A percentile compares a stretch with the other conserved stretches of the same genome.
Evolutionary conservation across 35 echinoderm and acorn worm species (phyloP).

Genomic region (Apostichopus japonicus): DNA sequence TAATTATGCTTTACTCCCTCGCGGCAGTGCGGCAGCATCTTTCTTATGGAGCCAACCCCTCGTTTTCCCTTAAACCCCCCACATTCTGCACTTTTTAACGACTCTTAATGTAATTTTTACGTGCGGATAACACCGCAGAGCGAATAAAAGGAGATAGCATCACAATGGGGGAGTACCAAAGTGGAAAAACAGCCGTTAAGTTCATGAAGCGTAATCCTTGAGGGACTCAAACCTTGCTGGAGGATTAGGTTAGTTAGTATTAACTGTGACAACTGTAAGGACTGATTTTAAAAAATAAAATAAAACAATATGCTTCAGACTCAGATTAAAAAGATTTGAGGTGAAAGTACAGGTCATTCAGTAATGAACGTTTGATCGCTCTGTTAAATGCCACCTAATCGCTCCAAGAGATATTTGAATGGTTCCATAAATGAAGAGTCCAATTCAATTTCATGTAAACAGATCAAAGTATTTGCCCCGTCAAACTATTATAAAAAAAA

Average conservation of each 20-base stretch:
- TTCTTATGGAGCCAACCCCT: background rate
- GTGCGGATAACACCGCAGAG: conserved; percentile 2
- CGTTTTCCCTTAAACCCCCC: background rate
- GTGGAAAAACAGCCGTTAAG: background rate
- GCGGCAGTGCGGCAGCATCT: background rate
- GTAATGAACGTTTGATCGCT: conserved; percentile 14
- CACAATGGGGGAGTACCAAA: background rate
- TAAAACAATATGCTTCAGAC: too few species aligned
- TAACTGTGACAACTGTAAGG: background rate
- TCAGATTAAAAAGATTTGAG: background rate
- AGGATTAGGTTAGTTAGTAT: background rate
- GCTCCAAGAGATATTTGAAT: background rate
- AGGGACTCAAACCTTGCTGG: too few species aligned
- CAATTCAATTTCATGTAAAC: too few species aligned
- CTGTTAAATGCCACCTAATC: background rate
- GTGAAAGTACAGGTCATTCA: conserved; percentile 29
- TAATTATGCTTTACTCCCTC: background rate
- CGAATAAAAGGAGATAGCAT: background rate
- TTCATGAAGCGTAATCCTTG: background rate
- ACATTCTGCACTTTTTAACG: background rate
- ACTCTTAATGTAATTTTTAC: conserved; percentile 8
- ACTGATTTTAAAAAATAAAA: too few species aligned
- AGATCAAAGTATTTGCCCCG: too few species aligned
- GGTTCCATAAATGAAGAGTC: too few species aligned
- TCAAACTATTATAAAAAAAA: too few species aligned